A percentile compares a stretch with the other conserved stretches of the same genome.
Conservation (phyloP, 2,797 vertebrate genomes). For the Epinephelus coioides region DNA sequence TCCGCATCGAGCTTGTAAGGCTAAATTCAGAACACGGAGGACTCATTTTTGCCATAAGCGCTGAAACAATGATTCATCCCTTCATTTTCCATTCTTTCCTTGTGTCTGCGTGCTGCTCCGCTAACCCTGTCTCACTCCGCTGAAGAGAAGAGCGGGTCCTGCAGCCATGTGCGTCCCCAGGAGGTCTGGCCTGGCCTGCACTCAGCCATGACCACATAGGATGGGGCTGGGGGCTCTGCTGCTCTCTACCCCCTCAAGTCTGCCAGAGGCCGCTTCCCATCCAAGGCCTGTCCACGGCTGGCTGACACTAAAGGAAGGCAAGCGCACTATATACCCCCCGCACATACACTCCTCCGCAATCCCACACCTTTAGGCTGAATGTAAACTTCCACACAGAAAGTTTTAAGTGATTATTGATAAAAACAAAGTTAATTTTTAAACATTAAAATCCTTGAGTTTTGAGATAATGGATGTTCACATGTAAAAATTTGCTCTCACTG, state of each 20-base stretch:
- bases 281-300: slow-evolving; percentile 48
- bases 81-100: slow-evolving; percentile 66
- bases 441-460: not conserved
- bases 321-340: slow-evolving; percentile 8
- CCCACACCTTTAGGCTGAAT: slow-evolving; percentile 16
- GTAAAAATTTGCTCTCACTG: not conserved
- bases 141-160: slow-evolving; percentile 57
- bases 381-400: slow-evolving; percentile 20
- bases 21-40: slow-evolving; percentile 22
- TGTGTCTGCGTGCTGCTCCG: slow-evolving; percentile 36
- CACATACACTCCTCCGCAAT: slow-evolving; percentile 5
- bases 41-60: slow-evolving; percentile 41
- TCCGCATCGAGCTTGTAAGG: not conserved
- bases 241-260: slow-evolving; percentile 46
- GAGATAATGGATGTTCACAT: not conserved
- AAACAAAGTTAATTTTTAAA: slow-evolving; percentile 11
- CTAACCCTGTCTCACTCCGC: slow-evolving; percentile 57
- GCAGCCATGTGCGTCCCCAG: slow-evolving; percentile 67
- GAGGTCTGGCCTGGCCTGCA: slow-evolving; percentile 76
- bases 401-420: slow-evolving; percentile 1
- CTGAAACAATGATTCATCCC: slow-evolving; percentile 68
- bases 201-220: slow-evolving; percentile 77
- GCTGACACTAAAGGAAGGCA: slow-evolving; percentile 49
- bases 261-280: slow-evolving; percentile 53
- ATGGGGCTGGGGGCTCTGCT: slow-evolving; percentile 58